A percentile compares a stretch with the other conserved stretches of the same genome.
These are phyloP conservation scores for Drosophila rellima DNA, from an alignment of 2,888 invertebrate species.

Conservation along the genomic window DNA sequence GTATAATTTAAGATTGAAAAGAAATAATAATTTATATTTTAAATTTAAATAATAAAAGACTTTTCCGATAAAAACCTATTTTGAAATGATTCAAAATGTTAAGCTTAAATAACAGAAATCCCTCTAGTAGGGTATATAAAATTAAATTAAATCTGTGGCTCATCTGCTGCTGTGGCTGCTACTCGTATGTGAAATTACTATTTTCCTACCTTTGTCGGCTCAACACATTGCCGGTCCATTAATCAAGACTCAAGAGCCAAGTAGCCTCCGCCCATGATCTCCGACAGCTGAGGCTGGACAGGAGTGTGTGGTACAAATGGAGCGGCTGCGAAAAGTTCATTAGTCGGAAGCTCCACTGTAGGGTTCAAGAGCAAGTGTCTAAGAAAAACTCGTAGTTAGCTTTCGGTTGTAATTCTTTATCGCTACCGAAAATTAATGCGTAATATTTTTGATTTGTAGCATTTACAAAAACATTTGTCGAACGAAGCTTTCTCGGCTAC, in stretches of 20 bases:
- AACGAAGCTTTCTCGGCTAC: conserved; percentile 62
- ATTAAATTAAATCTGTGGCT: conserved; percentile 63
- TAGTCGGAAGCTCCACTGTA: conserved; percentile 28
- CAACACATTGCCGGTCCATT: conserved; percentile 77
- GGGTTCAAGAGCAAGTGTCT: conserved; percentile 49
- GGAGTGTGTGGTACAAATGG: conserved; percentile 27
- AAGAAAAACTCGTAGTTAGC: conserved; percentile 8
- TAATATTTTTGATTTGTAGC: conserved; percentile 67
- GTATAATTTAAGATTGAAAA: no score
- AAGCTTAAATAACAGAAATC: not conserved
- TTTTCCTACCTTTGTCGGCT: conserved; percentile 70
- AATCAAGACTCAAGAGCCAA: conserved; percentile 65
- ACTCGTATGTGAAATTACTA: conserved; percentile 73
- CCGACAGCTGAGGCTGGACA: conserved; percentile 13
- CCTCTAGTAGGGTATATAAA: conserved; percentile 36
- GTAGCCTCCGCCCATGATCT: conserved; percentile 60
- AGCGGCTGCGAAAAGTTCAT: conserved; percentile 48
- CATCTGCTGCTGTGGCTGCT: conserved; percentile 37
- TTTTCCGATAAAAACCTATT: not conserved
- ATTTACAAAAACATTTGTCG: conserved; percentile 50
- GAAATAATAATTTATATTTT: no score
- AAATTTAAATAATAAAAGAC: no score
- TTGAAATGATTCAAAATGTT: not conserved
- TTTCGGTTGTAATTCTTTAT: conserved; percentile 74
- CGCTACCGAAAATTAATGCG: conserved; percentile 85